A percentile compares a stretch with the other conserved stretches of the same genome.
Evolutionary conservation across 2,888 invertebrate species (phyloP).

Genomic region (Trachelus iudaicus): DNA sequence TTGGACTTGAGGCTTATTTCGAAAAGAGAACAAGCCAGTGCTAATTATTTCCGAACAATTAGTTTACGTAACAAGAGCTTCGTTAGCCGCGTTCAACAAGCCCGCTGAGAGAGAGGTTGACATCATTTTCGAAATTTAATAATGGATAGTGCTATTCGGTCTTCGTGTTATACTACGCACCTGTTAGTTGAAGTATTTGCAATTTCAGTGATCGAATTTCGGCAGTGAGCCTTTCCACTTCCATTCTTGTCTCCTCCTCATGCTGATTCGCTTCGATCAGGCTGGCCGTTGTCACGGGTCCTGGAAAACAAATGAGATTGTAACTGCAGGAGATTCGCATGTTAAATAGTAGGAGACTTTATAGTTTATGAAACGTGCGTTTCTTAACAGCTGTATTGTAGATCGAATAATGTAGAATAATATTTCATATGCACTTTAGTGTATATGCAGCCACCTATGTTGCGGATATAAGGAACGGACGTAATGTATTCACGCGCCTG

Average conservation of each 20-base stretch:
- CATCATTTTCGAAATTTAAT: not conserved
- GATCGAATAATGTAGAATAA: not conserved
- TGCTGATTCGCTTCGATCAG: conserved; percentile 68
- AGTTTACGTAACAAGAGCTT: not conserved
- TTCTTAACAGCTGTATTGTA: not conserved
- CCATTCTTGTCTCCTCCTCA: conserved; percentile 72
- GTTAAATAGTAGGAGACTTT: conserved; percentile 9
- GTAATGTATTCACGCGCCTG: not conserved
- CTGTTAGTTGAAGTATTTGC: conserved; percentile 70
- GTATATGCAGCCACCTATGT: not conserved
- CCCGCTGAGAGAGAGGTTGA: not conserved
- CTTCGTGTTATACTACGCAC: conserved; percentile 45
- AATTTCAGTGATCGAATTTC: conserved; percentile 73
- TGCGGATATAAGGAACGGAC: not conserved
- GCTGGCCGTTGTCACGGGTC: conserved; percentile 62
- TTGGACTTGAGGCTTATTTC: not conserved
- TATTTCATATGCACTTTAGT: not conserved
- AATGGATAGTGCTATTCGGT: not conserved
- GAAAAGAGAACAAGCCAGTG: not conserved
- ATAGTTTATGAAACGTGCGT: not conserved
- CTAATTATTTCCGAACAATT: not conserved
- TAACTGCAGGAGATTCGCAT: not conserved
- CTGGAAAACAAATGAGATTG: conserved; percentile 25
- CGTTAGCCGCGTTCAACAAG: not conserved
- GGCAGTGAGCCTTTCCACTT: conserved; percentile 72